Base-by-base conservation (phyloP, 2,797 vertebrate genomes). In the Poeciliopsis gracilis region DNA sequence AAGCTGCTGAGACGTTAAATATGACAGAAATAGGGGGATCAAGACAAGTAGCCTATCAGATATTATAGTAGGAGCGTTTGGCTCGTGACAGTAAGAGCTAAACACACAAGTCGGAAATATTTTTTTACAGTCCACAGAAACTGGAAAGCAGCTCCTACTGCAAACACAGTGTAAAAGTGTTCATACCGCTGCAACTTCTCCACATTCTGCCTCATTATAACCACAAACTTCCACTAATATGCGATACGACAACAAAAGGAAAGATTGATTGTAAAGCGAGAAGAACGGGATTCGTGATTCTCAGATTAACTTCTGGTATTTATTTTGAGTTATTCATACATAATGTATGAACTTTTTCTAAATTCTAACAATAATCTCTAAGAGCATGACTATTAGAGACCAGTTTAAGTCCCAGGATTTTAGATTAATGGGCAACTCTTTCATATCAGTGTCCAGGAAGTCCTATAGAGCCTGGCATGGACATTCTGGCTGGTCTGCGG, bases 41-140 rank as follows among this genome's bases (percentile, higher is more conserved):
- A 79, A 80, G 84, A 84, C 72, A 71, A 82, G 86, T 82, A n/a
- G n/a, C n/a, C n/a, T n/a, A 86, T 75, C 83, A 77, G 85, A 84
- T 85, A 80, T 82, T 70, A 33, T 72, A 72, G 73, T 51, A 59
- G 45, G 45, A 81, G 84, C 72, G 70, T 77, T 84, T 51, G 4
- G 76, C 61, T 78, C 20, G 28, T 67, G 63, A 49, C 73, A 43
- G 53, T 30, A 23, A 66, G 36, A 79, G 70, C 73, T 72, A 67
- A 84, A 73, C 66, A 79, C 83, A 81, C 70, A 55, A 38, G 13
- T 28, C 38, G 2, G 38, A 67, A 41, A 25, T 1, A 61, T 63
- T 36, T 57, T 55, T n/a, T 67, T 41, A 67, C 33, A 67, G 38
- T 43, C 63, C 36, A 43, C 38, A 67, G 23, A 67, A 67, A 41